phyloP scores from a whole-genome alignment of 1,140 invertebrate genomes.

The Dermatophagoides farinae region DNA sequence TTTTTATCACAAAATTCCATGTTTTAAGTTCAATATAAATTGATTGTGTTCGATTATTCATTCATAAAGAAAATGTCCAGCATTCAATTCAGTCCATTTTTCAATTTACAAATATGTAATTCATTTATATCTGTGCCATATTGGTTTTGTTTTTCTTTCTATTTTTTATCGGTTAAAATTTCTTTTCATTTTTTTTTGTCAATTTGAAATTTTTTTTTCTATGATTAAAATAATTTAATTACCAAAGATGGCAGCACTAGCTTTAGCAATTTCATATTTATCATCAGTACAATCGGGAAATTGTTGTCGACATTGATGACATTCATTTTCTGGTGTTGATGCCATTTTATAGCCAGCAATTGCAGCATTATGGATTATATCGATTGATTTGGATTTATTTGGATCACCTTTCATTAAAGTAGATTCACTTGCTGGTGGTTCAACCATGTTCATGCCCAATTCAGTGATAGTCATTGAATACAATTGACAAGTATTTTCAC shows the following conservation, averaged over 20 bases:
- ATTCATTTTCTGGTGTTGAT: neutral
- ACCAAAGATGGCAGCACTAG: constrained; percentile 11
- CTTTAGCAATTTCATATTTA: neutral
- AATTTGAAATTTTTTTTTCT: neutral
- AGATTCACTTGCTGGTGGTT: neutral
- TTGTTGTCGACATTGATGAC: constrained; percentile 3
- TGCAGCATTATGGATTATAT: constrained; percentile 10
- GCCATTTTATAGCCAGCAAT: constrained; percentile 9
- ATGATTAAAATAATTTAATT: no score
- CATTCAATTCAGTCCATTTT: no score
- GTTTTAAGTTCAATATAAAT: no score
- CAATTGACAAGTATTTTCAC: constrained; percentile 1
- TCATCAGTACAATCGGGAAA: constrained; percentile 2
- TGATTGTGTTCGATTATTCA: no score
- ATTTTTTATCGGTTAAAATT: neutral
- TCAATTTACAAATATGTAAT: neutral
- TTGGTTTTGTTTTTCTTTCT: neutral
- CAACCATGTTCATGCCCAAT: neutral
- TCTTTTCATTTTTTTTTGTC: neutral
- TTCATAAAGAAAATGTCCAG: no score
- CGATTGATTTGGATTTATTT: constrained; percentile 1
- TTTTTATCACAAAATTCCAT: no score
- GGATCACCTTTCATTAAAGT: neutral
- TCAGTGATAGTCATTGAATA: neutral
- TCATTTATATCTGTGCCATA: neutral